Evolutionary conservation across 2,888 invertebrate genomes (phyloP).

Genomic region (Drosophila fungiperda): DNA sequence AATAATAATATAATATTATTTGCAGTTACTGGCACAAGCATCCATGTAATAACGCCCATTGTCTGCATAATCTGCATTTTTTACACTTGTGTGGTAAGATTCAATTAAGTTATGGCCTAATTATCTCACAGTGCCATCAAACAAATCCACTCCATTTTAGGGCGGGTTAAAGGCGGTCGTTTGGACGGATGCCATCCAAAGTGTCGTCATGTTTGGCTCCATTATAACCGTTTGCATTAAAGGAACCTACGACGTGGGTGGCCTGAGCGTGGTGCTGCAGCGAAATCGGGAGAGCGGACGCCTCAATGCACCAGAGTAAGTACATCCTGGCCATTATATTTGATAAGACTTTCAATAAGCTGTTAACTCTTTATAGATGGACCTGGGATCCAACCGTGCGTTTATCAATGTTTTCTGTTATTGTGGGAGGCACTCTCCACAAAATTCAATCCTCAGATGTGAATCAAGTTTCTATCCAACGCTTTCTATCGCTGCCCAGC

Average conservation of each 20-base stretch:
- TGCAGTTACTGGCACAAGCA: conserved; percentile 88
- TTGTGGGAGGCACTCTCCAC: conserved; percentile 91
- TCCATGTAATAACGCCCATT: conserved; percentile 92
- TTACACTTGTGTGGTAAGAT: conserved; percentile 94
- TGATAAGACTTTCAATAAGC: not conserved
- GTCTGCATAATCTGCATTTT: conserved; percentile 93
- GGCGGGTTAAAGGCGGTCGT: conserved; percentile 93
- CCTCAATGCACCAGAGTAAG: conserved; percentile 90
- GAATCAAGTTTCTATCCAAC: conserved; percentile 94
- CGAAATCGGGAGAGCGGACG: conserved; percentile 89
- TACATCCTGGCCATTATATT: conserved; percentile 1
- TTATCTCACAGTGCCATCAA: not conserved
- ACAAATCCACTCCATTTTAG: conserved; percentile 83
- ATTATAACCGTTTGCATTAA: conserved; percentile 90
- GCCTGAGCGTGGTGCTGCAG: conserved; percentile 88
- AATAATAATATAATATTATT: not conserved
- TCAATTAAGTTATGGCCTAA: conserved; percentile 41
- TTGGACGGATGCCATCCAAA: conserved; percentile 93
- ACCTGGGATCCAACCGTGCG: conserved; percentile 91
- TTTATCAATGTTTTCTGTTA: conserved; percentile 91
- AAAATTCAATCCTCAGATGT: conserved; percentile 91
- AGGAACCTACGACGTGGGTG: conserved; percentile 91
- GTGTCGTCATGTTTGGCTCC: conserved; percentile 90
- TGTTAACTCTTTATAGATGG: conserved; percentile 86
- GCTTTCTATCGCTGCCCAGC: conserved; percentile 91